Base-by-base conservation (phyloP, 1,140 invertebrate species). In the Homarus americanus region DNA sequence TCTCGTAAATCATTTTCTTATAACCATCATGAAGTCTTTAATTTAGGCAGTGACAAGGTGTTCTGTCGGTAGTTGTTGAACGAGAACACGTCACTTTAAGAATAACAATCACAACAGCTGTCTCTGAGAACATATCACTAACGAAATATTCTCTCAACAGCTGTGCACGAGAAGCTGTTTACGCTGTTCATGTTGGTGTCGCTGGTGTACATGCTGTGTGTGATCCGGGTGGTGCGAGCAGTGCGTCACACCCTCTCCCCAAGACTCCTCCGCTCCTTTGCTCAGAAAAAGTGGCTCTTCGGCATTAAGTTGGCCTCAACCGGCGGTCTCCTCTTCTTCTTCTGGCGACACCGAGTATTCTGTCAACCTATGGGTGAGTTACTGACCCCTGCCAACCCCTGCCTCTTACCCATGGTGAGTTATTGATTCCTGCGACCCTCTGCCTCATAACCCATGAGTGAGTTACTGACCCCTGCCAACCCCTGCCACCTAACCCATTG, bases 121-220 rank as follows among this genome's bases (percentile, higher is more conserved):
- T 12, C 28, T 34, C 28, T 80, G 15, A 1, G 15, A 69, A 20
- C 2, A 17, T 80, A 34, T 17, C 38, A 40, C 1, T 41, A 40
- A n/a, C n/a, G n/a, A n/a, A n/a, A n/a, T n/a, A 17, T 36, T 28
- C 24, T 78, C n/a, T 32, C 80, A 32, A 24, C 92, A 92, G 92
- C 92, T 63, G 92, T 92, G 44, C 92, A 92, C 85, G 92, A 92
- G 85, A 92, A 92, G 94, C 97, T 98, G 93, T 98, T 98, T 94
- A 97, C 98, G 93, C 95, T 96, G 85, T 98, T 98, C 94, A 98
- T 98, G 98, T 95, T 97, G 91, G 96, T 97, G 88, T 97, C 97
- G 44, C 94, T 98, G 86, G 95, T 96, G 88, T 97, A 98, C 93
- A 98, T 98, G 97, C 94, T 98, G 92, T 96, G 96, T 80, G 95